Evolutionary conservation across 2,113 vertebrate species (phyloP).

Genomic region (Chaenogobius annularis): DNA sequence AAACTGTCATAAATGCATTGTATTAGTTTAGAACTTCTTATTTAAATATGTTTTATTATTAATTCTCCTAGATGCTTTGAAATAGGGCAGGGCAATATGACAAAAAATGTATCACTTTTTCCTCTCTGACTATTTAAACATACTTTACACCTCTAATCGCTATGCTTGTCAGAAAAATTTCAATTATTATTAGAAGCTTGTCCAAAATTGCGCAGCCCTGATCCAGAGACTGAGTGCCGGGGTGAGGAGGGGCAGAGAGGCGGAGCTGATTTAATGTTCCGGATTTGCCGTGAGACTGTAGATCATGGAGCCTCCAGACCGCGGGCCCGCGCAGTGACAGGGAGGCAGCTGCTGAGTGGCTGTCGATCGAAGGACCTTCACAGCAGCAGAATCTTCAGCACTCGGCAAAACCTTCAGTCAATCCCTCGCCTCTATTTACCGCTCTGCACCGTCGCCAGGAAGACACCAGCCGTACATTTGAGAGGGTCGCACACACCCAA

Average conservation of each 20-base stretch:
- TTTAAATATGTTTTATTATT: no score
- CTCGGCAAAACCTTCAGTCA: conserved; percentile 47
- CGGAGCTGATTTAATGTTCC: conserved; percentile 65
- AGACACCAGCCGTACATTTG: conserved; percentile 32
- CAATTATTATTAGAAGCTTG: background rate
- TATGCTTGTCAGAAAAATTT: background rate
- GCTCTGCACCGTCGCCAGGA: conserved; percentile 18
- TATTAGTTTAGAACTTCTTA: no score
- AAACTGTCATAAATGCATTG: no score
- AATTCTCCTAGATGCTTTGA: no score
- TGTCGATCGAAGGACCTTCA: conserved; percentile 64
- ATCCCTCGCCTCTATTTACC: conserved; percentile 47
- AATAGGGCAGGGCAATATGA: no score
- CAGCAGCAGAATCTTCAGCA: conserved; percentile 30
- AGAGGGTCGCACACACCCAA: conserved; percentile 7
- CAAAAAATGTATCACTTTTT: no score
- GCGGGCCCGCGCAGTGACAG: conserved; percentile 47
- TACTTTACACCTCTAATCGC: background rate
- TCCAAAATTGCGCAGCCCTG: background rate
- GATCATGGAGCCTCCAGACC: conserved; percentile 57
- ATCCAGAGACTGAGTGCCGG: background rate
- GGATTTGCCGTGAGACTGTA: conserved; percentile 65
- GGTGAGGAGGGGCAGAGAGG: conserved; percentile 16
- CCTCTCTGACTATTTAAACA: background rate
- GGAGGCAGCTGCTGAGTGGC: conserved; percentile 48